phyloP scores from a whole-genome alignment of 2,113 vertebrate genomes.

The Larimichthys polyactis region DNA sequence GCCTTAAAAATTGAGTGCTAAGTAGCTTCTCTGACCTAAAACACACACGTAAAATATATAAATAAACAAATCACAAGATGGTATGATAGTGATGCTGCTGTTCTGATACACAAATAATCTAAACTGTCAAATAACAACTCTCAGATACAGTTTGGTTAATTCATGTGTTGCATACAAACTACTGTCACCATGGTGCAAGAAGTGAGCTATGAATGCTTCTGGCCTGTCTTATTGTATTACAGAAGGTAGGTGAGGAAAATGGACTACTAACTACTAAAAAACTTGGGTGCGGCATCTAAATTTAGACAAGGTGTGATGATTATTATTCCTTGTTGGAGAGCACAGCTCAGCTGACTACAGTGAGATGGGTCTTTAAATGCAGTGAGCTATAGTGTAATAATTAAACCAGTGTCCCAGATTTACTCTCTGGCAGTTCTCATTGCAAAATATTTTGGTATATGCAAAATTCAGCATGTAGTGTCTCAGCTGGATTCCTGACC shows the following conservation, averaged over 20 bases:
- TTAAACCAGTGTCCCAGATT: slow-evolving; percentile 75
- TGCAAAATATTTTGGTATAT: slow-evolving; percentile 76
- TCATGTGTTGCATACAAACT: not conserved
- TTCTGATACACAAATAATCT: not conserved
- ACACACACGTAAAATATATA: not conserved
- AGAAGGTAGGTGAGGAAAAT: not conserved
- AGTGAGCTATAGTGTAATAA: slow-evolving; percentile 53
- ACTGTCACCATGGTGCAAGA: not conserved
- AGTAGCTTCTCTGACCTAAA: not conserved
- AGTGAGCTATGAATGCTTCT: not conserved
- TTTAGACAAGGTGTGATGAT: slow-evolving; percentile 15
- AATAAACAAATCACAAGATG: not conserved
- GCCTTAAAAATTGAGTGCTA: not conserved
- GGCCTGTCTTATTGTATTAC: not conserved
- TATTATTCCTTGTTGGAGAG: slow-evolving; percentile 23
- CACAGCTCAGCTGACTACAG: slow-evolving; percentile 4
- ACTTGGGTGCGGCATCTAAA: not conserved
- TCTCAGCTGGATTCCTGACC: slow-evolving; percentile 78
- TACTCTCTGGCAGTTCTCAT: slow-evolving; percentile 53
- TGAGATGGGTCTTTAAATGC: slow-evolving; percentile 41
- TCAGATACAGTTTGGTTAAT: not conserved
- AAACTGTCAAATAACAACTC: too few relatives aligned
- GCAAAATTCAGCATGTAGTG: slow-evolving; percentile 69
- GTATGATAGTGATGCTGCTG: not conserved
- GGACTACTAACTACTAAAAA: not conserved